Conservation (phyloP, 2,113 vertebrate genomes). For the Salminus brasiliensis region DNA sequence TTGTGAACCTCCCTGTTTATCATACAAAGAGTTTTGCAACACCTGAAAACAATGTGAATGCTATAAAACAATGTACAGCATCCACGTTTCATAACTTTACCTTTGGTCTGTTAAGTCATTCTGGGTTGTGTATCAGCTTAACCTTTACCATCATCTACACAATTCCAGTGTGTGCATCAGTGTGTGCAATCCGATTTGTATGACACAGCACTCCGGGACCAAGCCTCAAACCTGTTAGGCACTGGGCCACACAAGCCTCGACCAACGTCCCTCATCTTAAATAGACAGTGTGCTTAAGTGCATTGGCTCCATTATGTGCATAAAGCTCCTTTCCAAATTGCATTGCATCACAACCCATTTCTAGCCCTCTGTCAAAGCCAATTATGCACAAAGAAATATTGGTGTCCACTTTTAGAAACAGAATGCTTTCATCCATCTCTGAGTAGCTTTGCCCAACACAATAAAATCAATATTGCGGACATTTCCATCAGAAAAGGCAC, state of each 20-base stretch:
- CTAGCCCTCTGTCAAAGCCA: constrained; percentile 65
- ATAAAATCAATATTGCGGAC: constrained; percentile 67
- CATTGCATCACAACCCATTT: constrained; percentile 52
- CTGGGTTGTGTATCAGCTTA: background rate
- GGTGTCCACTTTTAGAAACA: constrained; percentile 55
- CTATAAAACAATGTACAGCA: too few relatives aligned
- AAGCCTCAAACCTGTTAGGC: constrained; percentile 23
- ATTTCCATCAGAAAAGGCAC: constrained; percentile 60
- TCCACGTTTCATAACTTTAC: background rate
- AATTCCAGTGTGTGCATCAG: background rate
- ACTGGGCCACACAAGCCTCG: constrained; percentile 20
- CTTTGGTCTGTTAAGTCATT: background rate
- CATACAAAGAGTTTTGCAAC: too few relatives aligned
- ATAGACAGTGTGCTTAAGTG: constrained; percentile 34
- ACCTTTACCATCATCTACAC: constrained; percentile 2
- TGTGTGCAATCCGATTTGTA: constrained; percentile 33
- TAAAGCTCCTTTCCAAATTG: constrained; percentile 28
- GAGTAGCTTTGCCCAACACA: constrained; percentile 51
- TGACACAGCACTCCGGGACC: constrained; percentile 22
- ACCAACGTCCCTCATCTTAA: constrained; percentile 20
- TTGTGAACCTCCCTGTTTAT: too few relatives aligned
- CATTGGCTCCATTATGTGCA: constrained; percentile 31
- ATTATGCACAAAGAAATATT: constrained; percentile 66
- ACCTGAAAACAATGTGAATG: too few relatives aligned
- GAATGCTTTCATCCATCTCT: constrained; percentile 69